Evolutionary conservation across 2,888 invertebrate species (phyloP), one percentile per base, ranked within the genome.

Genomic region (Apotomis betuletana): DNA sequence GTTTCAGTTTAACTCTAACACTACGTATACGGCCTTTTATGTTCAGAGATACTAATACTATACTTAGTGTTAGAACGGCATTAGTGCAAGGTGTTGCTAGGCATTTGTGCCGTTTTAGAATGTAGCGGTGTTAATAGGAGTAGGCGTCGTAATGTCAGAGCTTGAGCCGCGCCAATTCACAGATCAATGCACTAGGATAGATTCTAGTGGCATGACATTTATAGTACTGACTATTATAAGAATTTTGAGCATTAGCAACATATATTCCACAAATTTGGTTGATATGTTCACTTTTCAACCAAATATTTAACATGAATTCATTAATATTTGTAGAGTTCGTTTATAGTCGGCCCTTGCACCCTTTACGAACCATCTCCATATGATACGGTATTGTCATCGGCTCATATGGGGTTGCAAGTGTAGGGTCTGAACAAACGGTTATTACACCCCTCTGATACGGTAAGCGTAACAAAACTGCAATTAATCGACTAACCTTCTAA

Each of bases 391-490:
- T 41, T 41, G 41, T 41, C 58, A 57, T 27, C 3, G 8, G 10
- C 57, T 27, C 12, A 57, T 57, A 8, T 57, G 12, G 49, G 49
- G 38, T 57, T 12, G 27, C n/a, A 38, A 12, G 58, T 49, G 58
- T 38, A 58, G 58, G 58, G 58, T 57, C 27, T 38, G 12, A 58
- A 36, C 36, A 58, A 36, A 58, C 38, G 36, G 38, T 58, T 38
- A 12, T 58, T 49, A 49, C 49, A 38, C 58, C 58, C 58, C 58
- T 58, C 58, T n/a, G 38, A 12, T 5, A 58, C 38, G 58, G 58
- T 58, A n/a, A n/a, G n/a, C 58, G 38, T 58, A 36, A 38, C 58
- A 38, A 58, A 58, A 38, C 12, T 12, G 12, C 12, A 58, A 38
- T 58, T 58, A 58, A 58, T 58, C 38, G 58, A 58, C 38, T 58